phyloP scores from a whole-genome alignment of 2,113 vertebrate species.

The Girardinichthys multiradiatus region DNA sequence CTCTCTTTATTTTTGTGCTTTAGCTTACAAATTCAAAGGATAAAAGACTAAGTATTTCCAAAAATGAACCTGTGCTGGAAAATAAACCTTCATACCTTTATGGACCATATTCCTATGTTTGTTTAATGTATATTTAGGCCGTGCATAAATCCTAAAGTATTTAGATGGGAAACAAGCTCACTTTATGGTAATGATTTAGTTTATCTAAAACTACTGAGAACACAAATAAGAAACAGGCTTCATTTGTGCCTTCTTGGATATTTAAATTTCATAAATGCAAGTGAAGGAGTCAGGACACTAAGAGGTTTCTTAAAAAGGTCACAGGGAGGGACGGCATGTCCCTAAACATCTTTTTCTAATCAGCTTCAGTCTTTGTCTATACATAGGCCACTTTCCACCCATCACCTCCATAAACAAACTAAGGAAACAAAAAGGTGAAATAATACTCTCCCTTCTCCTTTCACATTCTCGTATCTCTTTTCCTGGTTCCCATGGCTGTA shows the following conservation, averaged over 20 bases:
- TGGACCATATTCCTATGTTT: neutral
- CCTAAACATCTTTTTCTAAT: slow-evolving; percentile 43
- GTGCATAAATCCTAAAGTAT: neutral
- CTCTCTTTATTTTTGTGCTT: neutral
- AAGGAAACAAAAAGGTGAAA: slow-evolving; percentile 23
- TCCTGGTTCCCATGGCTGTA: neutral
- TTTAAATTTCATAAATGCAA: neutral
- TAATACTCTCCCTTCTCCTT: slow-evolving; percentile 13
- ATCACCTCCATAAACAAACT: slow-evolving; percentile 42
- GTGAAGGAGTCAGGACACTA: slow-evolving; percentile 1
- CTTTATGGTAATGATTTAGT: neutral
- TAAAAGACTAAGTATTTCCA: neutral
- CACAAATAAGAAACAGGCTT: slow-evolving; percentile 1
- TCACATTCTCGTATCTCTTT: neutral
- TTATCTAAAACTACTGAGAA: neutral
- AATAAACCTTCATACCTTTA: neutral
- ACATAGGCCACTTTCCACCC: slow-evolving; percentile 17
- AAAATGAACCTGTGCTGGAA: neutral
- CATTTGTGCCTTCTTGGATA: slow-evolving; percentile 3
- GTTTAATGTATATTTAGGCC: neutral
- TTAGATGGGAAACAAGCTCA: neutral
- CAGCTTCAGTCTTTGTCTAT: slow-evolving; percentile 13
- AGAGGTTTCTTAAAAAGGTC: neutral
- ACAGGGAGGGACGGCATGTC: neutral
- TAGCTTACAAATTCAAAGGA: neutral